Percentiles rank a stretch among this genome's conserved stretches.
Conservation (phyloP, 2,888 invertebrate genomes). For the Maniola hyperantus region DNA sequence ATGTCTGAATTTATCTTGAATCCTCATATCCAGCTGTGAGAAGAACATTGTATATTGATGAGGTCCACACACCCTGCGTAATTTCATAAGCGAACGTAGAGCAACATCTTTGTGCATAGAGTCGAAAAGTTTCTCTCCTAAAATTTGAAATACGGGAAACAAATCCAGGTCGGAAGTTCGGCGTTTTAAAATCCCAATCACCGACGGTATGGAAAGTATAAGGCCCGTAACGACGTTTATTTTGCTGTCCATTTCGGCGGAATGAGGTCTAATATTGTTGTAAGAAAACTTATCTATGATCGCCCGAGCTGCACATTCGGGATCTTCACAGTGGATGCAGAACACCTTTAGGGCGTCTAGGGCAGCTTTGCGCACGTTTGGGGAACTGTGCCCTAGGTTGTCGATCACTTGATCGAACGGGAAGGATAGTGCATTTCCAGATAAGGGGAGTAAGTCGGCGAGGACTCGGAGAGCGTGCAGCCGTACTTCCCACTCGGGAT, state of each 20-base stretch:
- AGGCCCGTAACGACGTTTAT: slow-evolving; percentile 85
- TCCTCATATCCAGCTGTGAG: slow-evolving; percentile 66
- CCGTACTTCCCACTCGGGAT: slow-evolving; percentile 92
- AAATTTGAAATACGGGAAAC: slow-evolving; percentile 76
- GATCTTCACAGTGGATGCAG: slow-evolving; percentile 85
- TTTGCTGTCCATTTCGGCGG: slow-evolving; percentile 77
- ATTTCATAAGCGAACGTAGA: slow-evolving; percentile 86
- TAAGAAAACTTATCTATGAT: slow-evolving; percentile 86
- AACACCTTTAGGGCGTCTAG: slow-evolving; percentile 89
- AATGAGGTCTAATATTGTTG: slow-evolving; percentile 77
- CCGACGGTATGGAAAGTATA: slow-evolving; percentile 85
- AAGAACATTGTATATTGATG: slow-evolving; percentile 84
- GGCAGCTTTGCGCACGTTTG: slow-evolving; percentile 91
- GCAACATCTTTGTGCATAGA: slow-evolving; percentile 85
- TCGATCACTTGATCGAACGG: slow-evolving; percentile 89
- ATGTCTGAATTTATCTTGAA: slow-evolving; percentile 77
- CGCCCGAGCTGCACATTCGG: slow-evolving; percentile 85
- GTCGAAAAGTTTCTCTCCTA: slow-evolving; percentile 81
- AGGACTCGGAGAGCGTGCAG: slow-evolving; percentile 91
- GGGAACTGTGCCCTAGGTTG: slow-evolving; percentile 91
- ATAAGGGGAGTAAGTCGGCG: slow-evolving; percentile 89
- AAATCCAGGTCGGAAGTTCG: slow-evolving; percentile 74
- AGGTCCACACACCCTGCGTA: slow-evolving; percentile 86
- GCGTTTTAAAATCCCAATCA: slow-evolving; percentile 81
- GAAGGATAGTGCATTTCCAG: slow-evolving; percentile 86